Evolutionary conservation across 2,113 vertebrate species (phyloP), one percentile per base, ranked within the genome.

Genomic region (Paradisaea rubra): DNA sequence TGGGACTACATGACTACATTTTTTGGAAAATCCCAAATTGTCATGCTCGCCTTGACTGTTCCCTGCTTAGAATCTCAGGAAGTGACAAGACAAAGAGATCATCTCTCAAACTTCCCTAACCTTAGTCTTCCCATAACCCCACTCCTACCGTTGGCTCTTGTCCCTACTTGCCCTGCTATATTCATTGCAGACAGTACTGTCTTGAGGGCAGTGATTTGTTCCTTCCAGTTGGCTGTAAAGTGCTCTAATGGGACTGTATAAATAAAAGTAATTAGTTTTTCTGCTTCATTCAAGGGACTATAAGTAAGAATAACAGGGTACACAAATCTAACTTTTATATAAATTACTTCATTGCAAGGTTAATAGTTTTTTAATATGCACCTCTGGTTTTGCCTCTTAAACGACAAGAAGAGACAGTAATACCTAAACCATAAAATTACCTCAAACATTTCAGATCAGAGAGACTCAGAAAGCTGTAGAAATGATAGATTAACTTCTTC

Each of bases 211-310:
- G 65, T 39, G 61, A 65, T 89, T 94, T 91, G 52, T 92, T 91
- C 86, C 66, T 89, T 92, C 54, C 60, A 31, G 23, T 56, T 91
- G 54, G 11, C 89, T 73, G 54, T 59, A 76, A 89, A 89, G n/a
- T 44, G 17, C 31, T 87, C 66, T 79, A 85, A 82, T 66, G 71
- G 47, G 81, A 85, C 54, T 52, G 24, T 41, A 85, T 89, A 94
- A 93, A 93, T 94, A 86, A 83, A 80, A 89, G 45, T 72, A 94
- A 92, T 81, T 86, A 54, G 37, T 69, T 93, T 95, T 89, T 85
- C 89, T 89, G 63, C 42, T 66, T 94, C 66, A 27, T 88, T 87
- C 45, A 66, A 41, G 15, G 39, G n/a, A 53, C 64, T 61, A 2
- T 61, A 81, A 91, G 45, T 71, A 71, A 87, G 57, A 91, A 61